A percentile compares a stretch with the other conserved stretches of the same genome.
Conservation (phyloP, 2,797 vertebrate species). For the Scarus forsteni region DNA sequence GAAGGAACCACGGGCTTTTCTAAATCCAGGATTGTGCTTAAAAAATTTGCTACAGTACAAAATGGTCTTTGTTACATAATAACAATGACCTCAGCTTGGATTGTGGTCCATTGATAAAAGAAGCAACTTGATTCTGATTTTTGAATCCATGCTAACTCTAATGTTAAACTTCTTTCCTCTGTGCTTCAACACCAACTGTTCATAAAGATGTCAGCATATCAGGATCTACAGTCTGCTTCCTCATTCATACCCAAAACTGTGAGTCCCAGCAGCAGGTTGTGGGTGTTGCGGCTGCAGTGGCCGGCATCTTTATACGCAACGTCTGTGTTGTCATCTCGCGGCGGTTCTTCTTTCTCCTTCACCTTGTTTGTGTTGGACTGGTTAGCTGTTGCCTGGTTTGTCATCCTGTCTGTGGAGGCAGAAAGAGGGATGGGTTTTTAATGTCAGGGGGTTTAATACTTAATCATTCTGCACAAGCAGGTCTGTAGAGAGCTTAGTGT, state of each 20-base stretch:
- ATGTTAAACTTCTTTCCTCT: too few species aligned
- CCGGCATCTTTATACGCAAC: conserved; percentile 68
- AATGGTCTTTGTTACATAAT: background rate
- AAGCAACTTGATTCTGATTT: background rate
- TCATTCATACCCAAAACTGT: conserved; percentile 78
- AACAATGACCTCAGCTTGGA: conserved; percentile 20
- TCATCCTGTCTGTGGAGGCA: conserved; percentile 81
- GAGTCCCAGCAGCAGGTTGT: conserved; percentile 83
- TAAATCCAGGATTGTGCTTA: conserved; percentile 12
- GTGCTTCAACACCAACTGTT: too few species aligned
- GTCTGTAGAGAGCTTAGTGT: background rate
- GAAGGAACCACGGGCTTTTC: conserved; percentile 27
- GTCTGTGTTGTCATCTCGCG: conserved; percentile 74
- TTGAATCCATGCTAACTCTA: background rate
- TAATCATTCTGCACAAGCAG: background rate
- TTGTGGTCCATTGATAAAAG: background rate
- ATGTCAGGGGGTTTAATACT: background rate
- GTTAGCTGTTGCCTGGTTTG: conserved; percentile 77
- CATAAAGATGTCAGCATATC: background rate
- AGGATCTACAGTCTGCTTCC: background rate
- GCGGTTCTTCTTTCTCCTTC: conserved; percentile 64
- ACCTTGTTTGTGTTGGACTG: conserved; percentile 72
- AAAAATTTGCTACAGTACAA: conserved; percentile 22
- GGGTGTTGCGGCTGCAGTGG: conserved; percentile 80
- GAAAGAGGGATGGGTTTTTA: conserved; percentile 12